A percentile compares a stretch with the other conserved stretches of the same genome.
Conservation (phyloP, 2,888 invertebrate genomes). For the Callyntrura sp. region DNA sequence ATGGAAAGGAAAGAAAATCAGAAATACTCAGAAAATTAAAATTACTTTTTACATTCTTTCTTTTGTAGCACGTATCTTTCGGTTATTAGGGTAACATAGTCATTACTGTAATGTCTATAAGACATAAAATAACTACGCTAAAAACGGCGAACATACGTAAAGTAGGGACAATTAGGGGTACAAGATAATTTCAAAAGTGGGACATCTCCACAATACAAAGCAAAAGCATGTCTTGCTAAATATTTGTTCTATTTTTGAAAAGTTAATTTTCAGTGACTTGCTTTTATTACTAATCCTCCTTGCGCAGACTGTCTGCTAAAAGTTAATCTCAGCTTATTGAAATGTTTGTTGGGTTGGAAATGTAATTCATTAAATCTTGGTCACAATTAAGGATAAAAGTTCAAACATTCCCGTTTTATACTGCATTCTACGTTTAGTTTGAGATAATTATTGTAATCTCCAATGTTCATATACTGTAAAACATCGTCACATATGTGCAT, state of each 20-base stretch:
- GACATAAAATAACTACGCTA: too few relatives aligned
- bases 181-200: too few relatives aligned
- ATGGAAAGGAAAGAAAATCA: not conserved
- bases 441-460: too few relatives aligned
- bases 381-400: not conserved
- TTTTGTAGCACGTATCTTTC: not conserved
- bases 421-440: too few relatives aligned
- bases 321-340: not conserved
- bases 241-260: slow-evolving; percentile 11
- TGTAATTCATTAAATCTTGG: not conserved
- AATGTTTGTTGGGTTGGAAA: not conserved
- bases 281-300: slow-evolving; percentile 50
- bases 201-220: too few relatives aligned
- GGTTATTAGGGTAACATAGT: too few relatives aligned
- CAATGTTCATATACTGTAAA: too few relatives aligned
- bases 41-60: not conserved
- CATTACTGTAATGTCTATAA: too few relatives aligned
- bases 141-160: too few relatives aligned
- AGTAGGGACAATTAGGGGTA: too few relatives aligned
- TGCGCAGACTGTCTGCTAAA: not conserved
- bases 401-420: not conserved
- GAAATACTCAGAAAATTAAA: not conserved
- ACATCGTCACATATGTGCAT: too few relatives aligned
- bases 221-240: too few relatives aligned
- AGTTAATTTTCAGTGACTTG: slow-evolving; percentile 57